phyloP scores from a whole-genome alignment of 2,113 vertebrate species.

The human region GRCh38 chr4:177655001-177655500 shows the following conservation, averaged over 20 bases:
- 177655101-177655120: background rate
- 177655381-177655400: background rate
- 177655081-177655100: background rate
- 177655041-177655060: background rate
- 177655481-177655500: background rate
- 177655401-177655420: background rate
- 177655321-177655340: background rate
- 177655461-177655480: background rate
- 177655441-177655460: background rate
- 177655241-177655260: background rate
- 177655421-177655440: background rate
- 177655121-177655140: background rate
- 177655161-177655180: background rate
- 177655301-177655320: background rate
- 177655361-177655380: background rate
- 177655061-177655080: background rate
- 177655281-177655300: background rate
- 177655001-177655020: background rate
- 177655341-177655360: background rate
- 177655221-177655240: background rate
- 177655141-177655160: background rate
- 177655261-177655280: background rate
- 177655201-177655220: background rate
- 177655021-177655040: background rate
- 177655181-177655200: background rate